Percentiles rank a stretch among this genome's conserved stretches.
These are phyloP conservation scores for Pelecanoides urinatrix DNA, from an alignment of 2,113 vertebrate species.

Conservation along the genomic window DNA sequence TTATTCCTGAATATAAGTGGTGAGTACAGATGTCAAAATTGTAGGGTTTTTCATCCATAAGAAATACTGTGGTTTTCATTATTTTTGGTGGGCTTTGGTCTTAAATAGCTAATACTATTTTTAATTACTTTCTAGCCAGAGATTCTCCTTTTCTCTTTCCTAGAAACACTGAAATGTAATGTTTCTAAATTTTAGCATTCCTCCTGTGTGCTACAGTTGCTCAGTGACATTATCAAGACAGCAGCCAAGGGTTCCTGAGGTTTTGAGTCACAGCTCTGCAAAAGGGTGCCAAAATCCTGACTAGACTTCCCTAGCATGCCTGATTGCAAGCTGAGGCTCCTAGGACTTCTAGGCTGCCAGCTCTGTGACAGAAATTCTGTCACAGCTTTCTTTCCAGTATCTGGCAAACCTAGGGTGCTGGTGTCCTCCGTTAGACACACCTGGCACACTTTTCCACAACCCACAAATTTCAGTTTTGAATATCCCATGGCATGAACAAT, in stretches of 20 bases:
- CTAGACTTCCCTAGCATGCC: background rate
- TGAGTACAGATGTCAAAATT: background rate
- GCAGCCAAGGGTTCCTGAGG: constrained; percentile 16
- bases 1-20: background rate
- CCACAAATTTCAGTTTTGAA: background rate
- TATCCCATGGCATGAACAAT: background rate
- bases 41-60: background rate
- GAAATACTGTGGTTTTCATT: background rate
- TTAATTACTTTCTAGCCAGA: background rate
- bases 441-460: background rate
- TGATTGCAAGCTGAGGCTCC: background rate
- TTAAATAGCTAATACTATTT: background rate
- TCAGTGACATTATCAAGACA: constrained; percentile 8
- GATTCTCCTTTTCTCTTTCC: background rate
- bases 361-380: background rate
- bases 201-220: background rate
- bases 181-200: constrained; percentile 4
- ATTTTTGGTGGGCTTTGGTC: background rate
- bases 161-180: background rate
- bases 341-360: background rate
- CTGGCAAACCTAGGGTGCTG: background rate
- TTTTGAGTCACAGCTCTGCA: constrained; percentile 37
- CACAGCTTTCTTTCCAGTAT: background rate
- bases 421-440: background rate
- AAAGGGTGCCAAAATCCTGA: constrained; percentile 17